Evolutionary conservation across 2,113 vertebrate species (phyloP), one percentile per base, ranked within the genome.

Genomic region (Struthidea cinerea): DNA sequence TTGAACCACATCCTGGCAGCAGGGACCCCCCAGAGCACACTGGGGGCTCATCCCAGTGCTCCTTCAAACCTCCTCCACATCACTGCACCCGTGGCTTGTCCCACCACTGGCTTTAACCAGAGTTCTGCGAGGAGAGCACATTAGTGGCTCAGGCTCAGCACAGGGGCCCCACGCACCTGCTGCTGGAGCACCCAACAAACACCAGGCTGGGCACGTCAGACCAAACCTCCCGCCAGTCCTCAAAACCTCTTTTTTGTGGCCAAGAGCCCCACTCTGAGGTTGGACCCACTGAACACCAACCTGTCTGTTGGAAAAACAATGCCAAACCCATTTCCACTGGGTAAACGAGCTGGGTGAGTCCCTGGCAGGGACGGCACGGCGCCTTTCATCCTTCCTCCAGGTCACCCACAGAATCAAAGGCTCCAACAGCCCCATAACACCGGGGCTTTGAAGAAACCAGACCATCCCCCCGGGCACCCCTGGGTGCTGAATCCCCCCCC

Each of bases 351-450:
- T 26, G 28, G 46, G 59, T 7, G 3, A 85, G 89, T 68, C 47
- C n/a, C 33, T 8, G 2, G 24, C 3, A 16, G 42, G 60, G 64
- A 21, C 2, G 0, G 42, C 35, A n/a, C 0, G 0, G 59, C 1
- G 1, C 46, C 53, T 75, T 78, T 53, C 46, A 39, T n/a, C 78
- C 7, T 12, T 37, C 78, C 7, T 14, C 50, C 3, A 1, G 55
- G 16, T 82, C 65, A 64, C 69, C 78, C 55, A 22, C 0, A 4
- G 46, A 61, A 39, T 33, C 55, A 65, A 81, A 61, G 56, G 32
- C 63, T 60, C 71, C 0, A 0, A 28, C 3, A 1, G 65, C 27
- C 42, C 61, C 2, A 0, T n/a, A 52, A 32, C 0, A 0, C 60
- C 0, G 0, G 64, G 13, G n/a, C 52, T 90, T 59, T 53, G 61